Evolutionary conservation across 2,797 vertebrate species (phyloP).

Genomic region (Holocentrus rufus): DNA sequence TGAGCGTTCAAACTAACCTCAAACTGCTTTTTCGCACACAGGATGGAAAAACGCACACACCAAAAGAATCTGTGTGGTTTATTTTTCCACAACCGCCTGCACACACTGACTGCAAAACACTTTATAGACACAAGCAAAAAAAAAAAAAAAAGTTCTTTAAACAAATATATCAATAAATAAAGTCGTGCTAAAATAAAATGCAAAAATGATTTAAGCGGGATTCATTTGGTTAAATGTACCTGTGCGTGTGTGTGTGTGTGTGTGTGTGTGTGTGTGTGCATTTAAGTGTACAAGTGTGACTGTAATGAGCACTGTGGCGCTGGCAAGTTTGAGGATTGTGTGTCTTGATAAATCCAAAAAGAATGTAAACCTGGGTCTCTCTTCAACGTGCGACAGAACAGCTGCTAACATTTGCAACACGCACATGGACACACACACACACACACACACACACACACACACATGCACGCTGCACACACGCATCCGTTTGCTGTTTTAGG

Average conservation of each 20-base stretch:
- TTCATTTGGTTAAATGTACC: neutral
- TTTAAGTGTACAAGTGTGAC: conserved; percentile 33
- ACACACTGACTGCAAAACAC: no score
- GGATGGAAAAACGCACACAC: no score
- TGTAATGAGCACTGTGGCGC: conserved; percentile 78
- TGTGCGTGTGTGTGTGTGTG: conserved; percentile 23
- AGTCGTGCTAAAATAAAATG: neutral
- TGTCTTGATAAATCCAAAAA: conserved; percentile 80
- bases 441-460: conserved; percentile 33
- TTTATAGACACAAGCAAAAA: no score
- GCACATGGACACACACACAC: conserved; percentile 44
- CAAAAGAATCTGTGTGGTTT: no score
- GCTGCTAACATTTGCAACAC: conserved; percentile 76
- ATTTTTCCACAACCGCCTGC: no score
- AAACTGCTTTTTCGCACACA: no score
- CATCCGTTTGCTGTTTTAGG: conserved; percentile 83
- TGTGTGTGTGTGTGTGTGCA: conserved; percentile 31
- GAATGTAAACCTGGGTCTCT: conserved; percentile 79
- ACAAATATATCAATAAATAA: neutral
- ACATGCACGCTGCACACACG: conserved; percentile 58
- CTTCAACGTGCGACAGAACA: conserved; percentile 72
- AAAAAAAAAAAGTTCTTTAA: neutral
- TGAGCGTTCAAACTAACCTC: no score
- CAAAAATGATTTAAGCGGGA: neutral
- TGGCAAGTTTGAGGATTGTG: conserved; percentile 74